Evolutionary conservation across 2,888 invertebrate species (phyloP), one percentile per base, ranked within the genome.

Genomic region (Thumatha senex): DNA sequence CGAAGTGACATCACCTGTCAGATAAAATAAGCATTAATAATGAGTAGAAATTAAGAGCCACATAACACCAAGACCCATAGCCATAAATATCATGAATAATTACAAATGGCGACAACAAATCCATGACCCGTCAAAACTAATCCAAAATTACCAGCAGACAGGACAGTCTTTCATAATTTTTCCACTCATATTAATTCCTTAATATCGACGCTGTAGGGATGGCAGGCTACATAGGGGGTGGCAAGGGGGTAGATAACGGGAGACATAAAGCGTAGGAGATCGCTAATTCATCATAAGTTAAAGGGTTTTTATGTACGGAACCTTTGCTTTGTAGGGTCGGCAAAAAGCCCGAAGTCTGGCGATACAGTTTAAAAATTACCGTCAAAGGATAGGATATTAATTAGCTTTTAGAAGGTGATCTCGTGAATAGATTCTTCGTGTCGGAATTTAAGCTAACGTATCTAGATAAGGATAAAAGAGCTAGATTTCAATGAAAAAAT

Each of bases 211-310:
- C 72, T 72, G 52, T 64, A 61, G 66, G 70, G 66, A 67, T 66
- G 43, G 66, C 55, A 64, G 69, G 42, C 48, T 50, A 61, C 72
- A 63, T 58, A 41, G 54, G 59, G 74, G 76, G 70, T 64, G 70
- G 61, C 65, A 66, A 51, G 73, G 76, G 31, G 2, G 67, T 60
- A 87, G 89, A 88, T 87, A 89, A 84, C 88, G 86, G 86, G 89
- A 89, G 89, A 90, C 87, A 89, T 89, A 88, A 88, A 89, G 82
- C 89, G 87, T 84, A 89, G 87, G 86, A 90, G 89, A 90, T 90
- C 89, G 91, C 91, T 91, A 91, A 91, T 91, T 90, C 91, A 91
- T 91, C 91, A 91, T 91, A 91, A 91, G 90, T 91, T 91, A 90
- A 91, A 91, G 91, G 91, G 89, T 90, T 90, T 89, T 90, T 91